A percentile compares a stretch with the other conserved stretches of the same genome.
phyloP scores from a whole-genome alignment of 2,113 vertebrate genomes.

The Gobio gobio region DNA sequence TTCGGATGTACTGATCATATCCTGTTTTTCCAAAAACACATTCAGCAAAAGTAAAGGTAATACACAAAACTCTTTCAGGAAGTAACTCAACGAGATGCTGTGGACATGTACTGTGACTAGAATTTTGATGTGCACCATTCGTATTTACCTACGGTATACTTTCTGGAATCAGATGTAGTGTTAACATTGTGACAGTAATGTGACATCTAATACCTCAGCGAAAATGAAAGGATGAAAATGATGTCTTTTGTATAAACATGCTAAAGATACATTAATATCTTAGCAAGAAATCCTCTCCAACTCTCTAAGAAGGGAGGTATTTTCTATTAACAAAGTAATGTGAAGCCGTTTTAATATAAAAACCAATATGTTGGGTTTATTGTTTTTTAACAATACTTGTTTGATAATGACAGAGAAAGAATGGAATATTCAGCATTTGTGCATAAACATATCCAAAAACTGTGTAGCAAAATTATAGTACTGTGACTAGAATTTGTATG shows the following conservation, averaged over 20 bases:
- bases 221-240: not conserved
- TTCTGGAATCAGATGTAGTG: not conserved
- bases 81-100: not conserved
- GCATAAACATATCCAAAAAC: too few species aligned
- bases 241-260: not conserved
- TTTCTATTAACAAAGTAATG: too few species aligned
- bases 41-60: not conserved
- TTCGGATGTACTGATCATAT: conserved; percentile 7
- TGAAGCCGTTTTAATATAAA: too few species aligned
- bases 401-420: too few species aligned
- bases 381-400: too few species aligned
- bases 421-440: too few species aligned
- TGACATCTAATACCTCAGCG: not conserved
- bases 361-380: too few species aligned
- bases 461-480: too few species aligned
- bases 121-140: not conserved
- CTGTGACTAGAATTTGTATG: too few species aligned
- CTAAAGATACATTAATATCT: not conserved
- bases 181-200: not conserved
- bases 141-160: not conserved
- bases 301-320: too few species aligned
- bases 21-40: not conserved
- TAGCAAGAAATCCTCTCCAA: not conserved
- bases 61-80: not conserved
- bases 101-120: not conserved